Conservation (phyloP, 2,888 invertebrate genomes). For the Dorcus hopei region DNA sequence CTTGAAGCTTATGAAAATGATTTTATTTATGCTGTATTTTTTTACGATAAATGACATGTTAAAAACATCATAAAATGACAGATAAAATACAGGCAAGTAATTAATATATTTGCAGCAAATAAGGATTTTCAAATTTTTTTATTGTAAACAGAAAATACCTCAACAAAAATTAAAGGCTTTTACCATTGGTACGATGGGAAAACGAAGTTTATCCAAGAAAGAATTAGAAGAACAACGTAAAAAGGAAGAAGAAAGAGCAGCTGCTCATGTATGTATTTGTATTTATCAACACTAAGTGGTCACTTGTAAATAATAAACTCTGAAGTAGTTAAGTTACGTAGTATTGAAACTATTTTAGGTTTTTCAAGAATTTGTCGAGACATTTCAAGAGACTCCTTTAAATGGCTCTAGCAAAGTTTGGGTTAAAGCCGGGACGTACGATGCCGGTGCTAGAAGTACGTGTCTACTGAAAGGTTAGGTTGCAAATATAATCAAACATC, state of each 20-base stretch:
- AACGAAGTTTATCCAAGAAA: slow-evolving; percentile 72
- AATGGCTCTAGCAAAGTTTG: slow-evolving; percentile 83
- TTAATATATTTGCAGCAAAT: not conserved
- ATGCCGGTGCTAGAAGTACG: slow-evolving; percentile 88
- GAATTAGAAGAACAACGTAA: slow-evolving; percentile 83
- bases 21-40: no score
- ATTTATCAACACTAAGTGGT: not conserved
- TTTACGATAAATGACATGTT: no score
- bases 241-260: slow-evolving; percentile 86
- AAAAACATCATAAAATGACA: slow-evolving; percentile 1
- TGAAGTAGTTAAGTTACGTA: not conserved
- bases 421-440: slow-evolving; percentile 97
- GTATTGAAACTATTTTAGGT: slow-evolving; percentile 55
- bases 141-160: slow-evolving; percentile 42
- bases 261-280: slow-evolving; percentile 69
- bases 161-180: slow-evolving; percentile 76
- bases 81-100: slow-evolving; percentile 8
- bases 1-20: no score
- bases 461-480: slow-evolving; percentile 16
- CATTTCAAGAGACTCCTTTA: slow-evolving; percentile 85
- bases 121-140: slow-evolving; percentile 1
- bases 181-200: slow-evolving; percentile 71
- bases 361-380: slow-evolving; percentile 96
- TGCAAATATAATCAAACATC: not conserved
- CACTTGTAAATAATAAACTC: not conserved